Evolutionary conservation across 1,140 invertebrate species (phyloP), one percentile per base, ranked within the genome.

Genomic region (Cyrtorhinus lividipennis): DNA sequence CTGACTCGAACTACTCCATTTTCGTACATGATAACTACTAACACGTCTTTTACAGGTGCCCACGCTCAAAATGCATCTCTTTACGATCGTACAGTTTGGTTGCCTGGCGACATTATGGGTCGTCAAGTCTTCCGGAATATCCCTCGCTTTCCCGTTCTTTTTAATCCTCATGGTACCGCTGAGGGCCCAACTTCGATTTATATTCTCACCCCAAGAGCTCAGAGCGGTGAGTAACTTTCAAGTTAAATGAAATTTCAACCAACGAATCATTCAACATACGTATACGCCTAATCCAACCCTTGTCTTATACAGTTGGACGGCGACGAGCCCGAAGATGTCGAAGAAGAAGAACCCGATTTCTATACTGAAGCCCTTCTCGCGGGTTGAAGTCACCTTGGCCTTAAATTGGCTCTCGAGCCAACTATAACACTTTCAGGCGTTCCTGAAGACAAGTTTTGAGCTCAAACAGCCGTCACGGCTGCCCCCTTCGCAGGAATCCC

Each of bases 281-380:
- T 60, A 30, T 3, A n/a, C n/a, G n/a, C n/a, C n/a, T n/a, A n/a
- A n/a, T n/a, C n/a, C n/a, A n/a, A n/a, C n/a, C n/a, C n/a, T n/a
- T n/a, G n/a, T n/a, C n/a, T n/a, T n/a, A n/a, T 76, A 56, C 72
- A 88, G 85, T 74, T 92, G 74, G 88, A 92, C 72, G 87, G 86
- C 67, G 86, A 84, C 67, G 88, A 90, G 71, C 81, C 84, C 23
- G 71, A 72, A 58, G 62, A 62, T 13, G 66, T 61, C 38, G 84
- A 87, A 66, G 87, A 92, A 67, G 89, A 91, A 71, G 91, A 93
- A 74, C 87, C 87, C n/a, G 91, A 94, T 73, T 94, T 94, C 76
- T 95, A 94, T 72, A 85, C 84, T 68, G 85, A 90, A 77, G 85
- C 87, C 62, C 83, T 84, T 46, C 73, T 90, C 73, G 88, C 90